phyloP scores from a whole-genome alignment of 2,888 invertebrate species.

The Priocnemis perturbator region DNA sequence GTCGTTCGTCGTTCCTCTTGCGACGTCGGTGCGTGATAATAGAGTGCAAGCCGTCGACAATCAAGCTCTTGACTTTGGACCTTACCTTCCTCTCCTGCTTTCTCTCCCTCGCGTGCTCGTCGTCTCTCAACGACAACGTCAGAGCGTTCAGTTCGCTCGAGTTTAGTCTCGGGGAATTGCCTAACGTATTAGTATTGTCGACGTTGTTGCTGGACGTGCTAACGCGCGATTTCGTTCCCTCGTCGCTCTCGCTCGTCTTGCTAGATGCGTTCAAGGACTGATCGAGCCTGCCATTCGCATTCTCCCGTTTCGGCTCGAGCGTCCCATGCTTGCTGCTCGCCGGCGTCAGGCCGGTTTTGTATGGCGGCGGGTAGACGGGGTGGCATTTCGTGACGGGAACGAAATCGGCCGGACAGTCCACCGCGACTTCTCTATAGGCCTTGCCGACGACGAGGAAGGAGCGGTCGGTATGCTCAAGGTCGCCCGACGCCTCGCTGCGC shows the following conservation, averaged over 20 bases:
- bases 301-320: slow-evolving; percentile 47
- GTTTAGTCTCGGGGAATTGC: too few relatives aligned
- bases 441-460: slow-evolving; percentile 63
- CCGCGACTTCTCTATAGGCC: slow-evolving; percentile 70
- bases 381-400: slow-evolving; percentile 71
- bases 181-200: too few relatives aligned
- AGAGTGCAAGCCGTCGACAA: slow-evolving; percentile 63
- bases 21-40: slow-evolving; percentile 42
- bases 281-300: background rate
- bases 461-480: slow-evolving; percentile 54
- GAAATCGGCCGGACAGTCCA: slow-evolving; percentile 72
- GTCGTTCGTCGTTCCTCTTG: slow-evolving; percentile 20
- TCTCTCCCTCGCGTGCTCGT: slow-evolving; percentile 36
- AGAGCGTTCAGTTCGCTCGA: background rate
- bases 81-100: slow-evolving; percentile 67
- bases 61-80: slow-evolving; percentile 69
- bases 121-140: slow-evolving; percentile 13
- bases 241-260: background rate
- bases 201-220: too few relatives aligned
- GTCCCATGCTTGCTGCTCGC: slow-evolving; percentile 56
- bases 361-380: slow-evolving; percentile 72
- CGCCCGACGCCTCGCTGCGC: slow-evolving; percentile 68
- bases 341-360: slow-evolving; percentile 48
- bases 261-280: background rate
- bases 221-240: background rate